These are phyloP conservation scores for Potamilus streckersoni DNA, from an alignment of 1,140 invertebrate genomes.

Conservation along the genomic window DNA sequence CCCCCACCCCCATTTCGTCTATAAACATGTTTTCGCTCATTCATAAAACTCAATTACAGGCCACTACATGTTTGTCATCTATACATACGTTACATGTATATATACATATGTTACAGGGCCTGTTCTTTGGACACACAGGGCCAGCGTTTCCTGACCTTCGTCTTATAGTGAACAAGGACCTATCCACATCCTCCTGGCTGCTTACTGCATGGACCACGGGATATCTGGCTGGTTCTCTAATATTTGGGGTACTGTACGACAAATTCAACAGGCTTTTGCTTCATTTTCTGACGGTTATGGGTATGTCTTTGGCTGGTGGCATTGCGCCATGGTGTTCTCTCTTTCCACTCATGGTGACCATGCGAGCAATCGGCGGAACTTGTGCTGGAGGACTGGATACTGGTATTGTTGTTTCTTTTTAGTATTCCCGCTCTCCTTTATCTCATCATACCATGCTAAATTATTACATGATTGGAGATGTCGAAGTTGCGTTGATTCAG, in stretches of 20 bases:
- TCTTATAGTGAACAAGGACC: neutral
- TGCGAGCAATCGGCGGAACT: neutral
- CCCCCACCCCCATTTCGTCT: too few species aligned
- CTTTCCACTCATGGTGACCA: neutral
- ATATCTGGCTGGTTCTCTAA: slow-evolving; percentile 6
- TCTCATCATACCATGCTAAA: too few species aligned
- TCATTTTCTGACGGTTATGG: neutral
- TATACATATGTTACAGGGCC: slow-evolving; percentile 1
- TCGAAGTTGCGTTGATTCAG: too few species aligned
- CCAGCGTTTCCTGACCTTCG: slow-evolving; percentile 14
- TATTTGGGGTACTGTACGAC: neutral
- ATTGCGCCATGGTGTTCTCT: neutral
- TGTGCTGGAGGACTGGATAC: neutral
- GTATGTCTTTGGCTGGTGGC: neutral
- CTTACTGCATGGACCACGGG: slow-evolving; percentile 6
- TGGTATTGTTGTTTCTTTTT: neutral
- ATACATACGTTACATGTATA: too few species aligned
- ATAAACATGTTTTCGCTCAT: too few species aligned
- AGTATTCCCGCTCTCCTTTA: too few species aligned
- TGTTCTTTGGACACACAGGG: slow-evolving; percentile 8
- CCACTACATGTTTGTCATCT: too few species aligned
- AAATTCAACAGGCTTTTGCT: neutral
- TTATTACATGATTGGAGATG: too few species aligned
- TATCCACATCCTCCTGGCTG: slow-evolving; percentile 8
- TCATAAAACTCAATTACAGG: too few species aligned